Conservation (phyloP, 92 coral and sea anemone genomes). For the Zoanthus sansibaricus region DNA sequence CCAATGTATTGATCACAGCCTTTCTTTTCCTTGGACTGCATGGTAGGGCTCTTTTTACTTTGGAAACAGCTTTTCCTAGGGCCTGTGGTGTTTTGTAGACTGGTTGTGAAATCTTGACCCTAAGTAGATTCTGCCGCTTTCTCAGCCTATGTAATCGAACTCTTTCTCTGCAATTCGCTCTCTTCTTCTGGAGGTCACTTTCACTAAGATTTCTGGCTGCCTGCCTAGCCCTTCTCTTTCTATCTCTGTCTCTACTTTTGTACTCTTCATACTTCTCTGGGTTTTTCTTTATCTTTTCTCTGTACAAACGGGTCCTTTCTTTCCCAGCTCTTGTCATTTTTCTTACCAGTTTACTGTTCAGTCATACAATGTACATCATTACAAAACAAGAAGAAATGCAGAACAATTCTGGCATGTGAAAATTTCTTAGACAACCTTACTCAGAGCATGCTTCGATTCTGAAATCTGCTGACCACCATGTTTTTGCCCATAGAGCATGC, state of each 20-base stretch:
- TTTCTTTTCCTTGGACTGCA: conserved; percentile 26
- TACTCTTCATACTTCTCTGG: not conserved
- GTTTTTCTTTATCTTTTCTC: not conserved
- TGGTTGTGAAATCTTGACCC: conserved; percentile 6
- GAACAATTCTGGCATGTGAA: not conserved
- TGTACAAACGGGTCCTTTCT: not conserved
- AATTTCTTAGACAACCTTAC: not conserved
- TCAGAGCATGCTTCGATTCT: not conserved
- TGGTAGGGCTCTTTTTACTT: conserved; percentile 32
- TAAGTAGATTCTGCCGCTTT: conserved; percentile 5
- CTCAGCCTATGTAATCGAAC: conserved; percentile 2
- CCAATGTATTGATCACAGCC: conserved; percentile 12
- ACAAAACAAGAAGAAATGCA: not conserved
- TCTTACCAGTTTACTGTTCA: not conserved
- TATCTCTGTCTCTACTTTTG: not conserved
- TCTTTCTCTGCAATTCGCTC: conserved; percentile 2
- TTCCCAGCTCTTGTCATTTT: not conserved
- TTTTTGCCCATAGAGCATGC: not conserved
- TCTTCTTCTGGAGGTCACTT: conserved; percentile 3
- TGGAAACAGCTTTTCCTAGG: conserved; percentile 22
- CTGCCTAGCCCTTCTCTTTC: not conserved
- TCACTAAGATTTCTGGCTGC: not conserved
- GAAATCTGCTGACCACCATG: not conserved
- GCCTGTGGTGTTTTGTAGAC: conserved; percentile 34
- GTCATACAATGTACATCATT: not conserved